Conservation (phyloP, 2,888 invertebrate genomes). For the Neria commutata region DNA sequence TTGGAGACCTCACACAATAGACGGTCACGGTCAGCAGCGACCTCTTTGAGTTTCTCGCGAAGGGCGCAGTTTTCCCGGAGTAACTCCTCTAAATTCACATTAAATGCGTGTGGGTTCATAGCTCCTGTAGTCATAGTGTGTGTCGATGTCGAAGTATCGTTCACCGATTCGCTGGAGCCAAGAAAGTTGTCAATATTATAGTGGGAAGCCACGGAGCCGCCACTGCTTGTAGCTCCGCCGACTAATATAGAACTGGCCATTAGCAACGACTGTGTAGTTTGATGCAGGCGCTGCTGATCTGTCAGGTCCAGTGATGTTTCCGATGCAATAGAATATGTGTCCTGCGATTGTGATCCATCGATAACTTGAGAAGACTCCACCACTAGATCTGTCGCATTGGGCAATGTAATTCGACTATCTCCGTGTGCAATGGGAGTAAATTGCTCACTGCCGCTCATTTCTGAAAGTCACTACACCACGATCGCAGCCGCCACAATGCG, state of each 20-base stretch:
- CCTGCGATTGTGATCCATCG: slow-evolving; percentile 18
- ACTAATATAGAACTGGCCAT: slow-evolving; percentile 57
- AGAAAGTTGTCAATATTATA: slow-evolving; percentile 20
- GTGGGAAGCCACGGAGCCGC: slow-evolving; percentile 14
- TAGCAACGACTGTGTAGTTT: slow-evolving; percentile 56
- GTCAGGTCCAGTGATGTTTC: slow-evolving; percentile 9
- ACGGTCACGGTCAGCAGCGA: slow-evolving; percentile 57
- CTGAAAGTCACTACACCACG: no score
- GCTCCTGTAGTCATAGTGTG: slow-evolving; percentile 22
- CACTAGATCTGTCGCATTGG: no score
- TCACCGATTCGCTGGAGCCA: slow-evolving; percentile 28
- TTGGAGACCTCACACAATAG: slow-evolving; percentile 60
- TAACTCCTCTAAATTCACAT: slow-evolving; percentile 54
- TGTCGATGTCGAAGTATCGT: not conserved
- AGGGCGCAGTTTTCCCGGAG: slow-evolving; percentile 55
- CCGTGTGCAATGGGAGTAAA: no score
- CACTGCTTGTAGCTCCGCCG: slow-evolving; percentile 30
- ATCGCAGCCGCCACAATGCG: no score
- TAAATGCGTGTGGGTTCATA: slow-evolving; percentile 23
- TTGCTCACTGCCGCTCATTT: no score
- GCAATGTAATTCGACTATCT: no score
- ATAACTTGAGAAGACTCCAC: no score
- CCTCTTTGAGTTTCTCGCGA: slow-evolving; percentile 55
- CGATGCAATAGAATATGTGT: slow-evolving; percentile 27
- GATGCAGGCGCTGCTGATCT: slow-evolving; percentile 47